Base-by-base conservation (phyloP, 2,113 vertebrate species). In the Hypomesus transpacificus region DNA sequence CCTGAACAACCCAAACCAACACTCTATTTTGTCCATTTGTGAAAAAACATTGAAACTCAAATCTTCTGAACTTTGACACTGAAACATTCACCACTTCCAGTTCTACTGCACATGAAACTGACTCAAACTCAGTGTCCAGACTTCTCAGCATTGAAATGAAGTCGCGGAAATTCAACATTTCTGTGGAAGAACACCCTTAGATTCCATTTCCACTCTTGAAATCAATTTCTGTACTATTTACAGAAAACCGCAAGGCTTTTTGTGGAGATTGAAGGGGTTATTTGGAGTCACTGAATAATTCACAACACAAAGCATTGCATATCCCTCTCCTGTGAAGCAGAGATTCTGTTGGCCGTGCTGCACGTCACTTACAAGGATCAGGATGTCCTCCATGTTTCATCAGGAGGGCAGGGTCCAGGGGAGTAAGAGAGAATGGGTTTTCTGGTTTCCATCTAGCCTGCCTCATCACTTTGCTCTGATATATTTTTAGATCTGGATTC, bases 401-500 rank as follows among this genome's bases (percentile, higher is more conserved):
- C 18, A 70, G 39, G 28, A 57, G 26, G 53, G 24, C 3, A 13
- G 7, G 31, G 39, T 4, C 1, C 18, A 21, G 17, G 3, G 26
- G 80, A 68, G 70, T 82, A 76, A 80, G 46, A 80, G 70, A 60
- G 52, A 20, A 63, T 60, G 31, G 70, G 79, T 77, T 77, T 85
- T 84, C 74, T 86, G 22, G 58, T 31, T 46, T 83, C 75, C 39
- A 61, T 82, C 83, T 82, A 75, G 85, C 84, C 85, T 89, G 85
- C 84, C 83, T 90, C 88, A 86, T 85, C 82, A 75, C 53, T 31
- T 75, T 58, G 34, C 73, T 70, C 52, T 26, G 8, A 73, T 77
- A 63, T 90, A 89, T 90, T 89, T 90, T 89, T 87, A 91, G 86
- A 82, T 4, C 11, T 72, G 61, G 76, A 84, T 84, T 90, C 85